phyloP scores from a whole-genome alignment of 1,140 invertebrate species.

The Probaryconus sp. region DNA sequence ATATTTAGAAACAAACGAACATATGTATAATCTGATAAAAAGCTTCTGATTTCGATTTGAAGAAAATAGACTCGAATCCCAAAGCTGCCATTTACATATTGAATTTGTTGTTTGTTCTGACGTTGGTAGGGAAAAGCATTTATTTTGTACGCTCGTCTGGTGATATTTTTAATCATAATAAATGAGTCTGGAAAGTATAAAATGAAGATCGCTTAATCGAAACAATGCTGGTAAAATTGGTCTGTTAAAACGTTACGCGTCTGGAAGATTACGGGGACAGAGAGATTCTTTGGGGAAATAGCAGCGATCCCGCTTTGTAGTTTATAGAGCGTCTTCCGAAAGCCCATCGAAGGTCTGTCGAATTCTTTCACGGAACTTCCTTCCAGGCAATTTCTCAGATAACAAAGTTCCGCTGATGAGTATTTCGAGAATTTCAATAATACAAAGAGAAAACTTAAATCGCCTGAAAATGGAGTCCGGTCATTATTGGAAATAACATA shows the following conservation, averaged over 20 bases:
- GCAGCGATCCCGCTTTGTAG: slow-evolving; percentile 20
- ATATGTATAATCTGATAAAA: too few species aligned
- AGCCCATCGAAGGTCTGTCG: slow-evolving; percentile 21
- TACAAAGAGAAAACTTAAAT: slow-evolving; percentile 33
- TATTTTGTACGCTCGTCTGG: too few species aligned
- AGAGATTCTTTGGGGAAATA: slow-evolving; percentile 19
- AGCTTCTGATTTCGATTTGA: too few species aligned
- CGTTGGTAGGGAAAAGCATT: too few species aligned
- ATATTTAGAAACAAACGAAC: too few species aligned
- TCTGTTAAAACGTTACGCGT: slow-evolving; percentile 22
- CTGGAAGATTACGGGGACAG: slow-evolving; percentile 18
- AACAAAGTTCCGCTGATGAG: slow-evolving; percentile 32
- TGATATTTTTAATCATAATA: too few species aligned
- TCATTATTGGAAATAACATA: slow-evolving; percentile 34
- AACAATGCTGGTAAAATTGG: slow-evolving; percentile 20
- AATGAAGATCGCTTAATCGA: slow-evolving; percentile 26
- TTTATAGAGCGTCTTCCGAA: slow-evolving; percentile 21
- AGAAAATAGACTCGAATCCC: too few species aligned
- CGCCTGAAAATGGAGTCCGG: slow-evolving; percentile 16
- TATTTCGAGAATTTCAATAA: slow-evolving; percentile 37
- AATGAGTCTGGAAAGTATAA: too few species aligned
- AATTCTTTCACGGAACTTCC: slow-evolving; percentile 33
- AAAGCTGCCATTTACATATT: too few species aligned
- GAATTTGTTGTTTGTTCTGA: too few species aligned
- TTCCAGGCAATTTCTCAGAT: slow-evolving; percentile 24